Evolutionary conservation across 2,888 invertebrate genomes (phyloP), one percentile per base, ranked within the genome.

Genomic region (Mythimna albipuncta): DNA sequence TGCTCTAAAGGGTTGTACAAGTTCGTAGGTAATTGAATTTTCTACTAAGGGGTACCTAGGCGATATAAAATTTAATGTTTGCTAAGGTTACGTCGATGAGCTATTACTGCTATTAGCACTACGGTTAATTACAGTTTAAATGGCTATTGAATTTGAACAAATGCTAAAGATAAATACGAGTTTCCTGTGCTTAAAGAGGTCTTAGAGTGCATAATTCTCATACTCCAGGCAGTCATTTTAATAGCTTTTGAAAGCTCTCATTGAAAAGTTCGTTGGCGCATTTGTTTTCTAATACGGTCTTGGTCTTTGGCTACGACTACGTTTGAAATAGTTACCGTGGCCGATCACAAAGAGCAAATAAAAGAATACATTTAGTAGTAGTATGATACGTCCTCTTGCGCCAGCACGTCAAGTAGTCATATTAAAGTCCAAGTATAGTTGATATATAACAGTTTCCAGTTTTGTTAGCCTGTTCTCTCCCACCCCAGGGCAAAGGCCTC

Each of bases 1-100:
- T 82, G 62, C 73, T 21, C 21, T n/a, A 54, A 26, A 61, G 73
- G 81, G 69, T 69, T 50, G 26, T 26, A 50, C 63, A 52, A 73
- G 72, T 67, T 64, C 55, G 54, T 71, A 26, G 26, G 26, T 26
- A 64, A 76, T 82, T 77, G 54, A 50, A 44, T 72, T 74, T 72
- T 52, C 32, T 62, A 44, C 35, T 19, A 35, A 41, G 26, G 64
- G 72, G 54, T 64, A 65, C 61, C 38, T n/a, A 38, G 11, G 13
- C 4, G 35, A 19, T 35, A 61, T 32, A 32, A 32, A 32, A 35
- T 38, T 55, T 41, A 59, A 54, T 55, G 19, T 58, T 54, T 32
- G 50, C 41, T 35, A 52, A n/a, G 21, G 61, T 69, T 52, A 16
- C 19, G n/a, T 50, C 26, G 32, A 75, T n/a, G 5, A 41, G 41